Evolutionary conservation across 2,888 invertebrate species (phyloP), one percentile per base, ranked within the genome.

Genomic region (Ephialtes manifestator): DNA sequence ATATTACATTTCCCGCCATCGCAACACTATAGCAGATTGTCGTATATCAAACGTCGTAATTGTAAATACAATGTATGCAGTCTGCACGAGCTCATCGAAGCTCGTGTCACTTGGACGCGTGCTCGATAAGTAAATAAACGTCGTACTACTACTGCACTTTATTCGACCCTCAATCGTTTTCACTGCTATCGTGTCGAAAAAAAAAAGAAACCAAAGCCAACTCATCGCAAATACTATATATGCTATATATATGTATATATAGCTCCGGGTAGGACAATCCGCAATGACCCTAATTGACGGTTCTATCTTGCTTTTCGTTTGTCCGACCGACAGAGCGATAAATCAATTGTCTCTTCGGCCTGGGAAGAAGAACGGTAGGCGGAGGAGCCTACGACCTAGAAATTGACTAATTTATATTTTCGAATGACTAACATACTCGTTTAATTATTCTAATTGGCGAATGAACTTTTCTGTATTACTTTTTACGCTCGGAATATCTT

Each of bases 371-470:
- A 53, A n/a, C 15, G 58, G 28, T 20, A 55, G 68, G 65, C 60
- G 48, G 11, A n/a, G 15, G 35, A 43, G 35, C 8, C 39, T 39
- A n/a, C 39, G 70, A 65, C 55, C 28, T 51, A 35, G 48, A 76
- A 75, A 58, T 65, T 18, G 60, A 53, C 75, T 79, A 68, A 79
- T 85, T 79, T 79, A 71, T 79, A 70, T 63, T 71, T 65, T 58
- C 46, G 65, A 53, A 74, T 48, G 76, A 51, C 67, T 58, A 53
- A 77, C 76, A 63, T 75, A 70, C 68, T 63, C 75, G 70, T 67
- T 84, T 65, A 85, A 85, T 85, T 85, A 85, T 78, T 81, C 82
- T 82, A 85, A 85, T 85, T 82, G 79, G 70, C 70, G 70, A 82
- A 75, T 28, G 28, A 48, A 75, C 77, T n/a, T 74, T 81, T 60